Evolutionary conservation across 2,113 vertebrate genomes (phyloP).

Genomic region (Perca flavescens): DNA sequence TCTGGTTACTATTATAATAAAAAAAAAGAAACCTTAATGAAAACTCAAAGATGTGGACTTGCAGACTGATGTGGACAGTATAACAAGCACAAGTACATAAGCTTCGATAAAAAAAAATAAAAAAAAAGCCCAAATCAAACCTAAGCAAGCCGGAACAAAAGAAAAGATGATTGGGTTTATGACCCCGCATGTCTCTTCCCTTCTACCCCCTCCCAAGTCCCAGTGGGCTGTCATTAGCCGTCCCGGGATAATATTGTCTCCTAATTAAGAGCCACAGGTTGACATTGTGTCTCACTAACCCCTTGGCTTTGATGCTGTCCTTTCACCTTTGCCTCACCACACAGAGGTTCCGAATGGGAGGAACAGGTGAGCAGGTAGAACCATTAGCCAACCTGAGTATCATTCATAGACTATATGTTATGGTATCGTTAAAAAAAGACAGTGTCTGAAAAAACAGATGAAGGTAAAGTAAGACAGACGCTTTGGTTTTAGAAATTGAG

Average conservation of each 20-base stretch:
- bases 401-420: too few relatives aligned
- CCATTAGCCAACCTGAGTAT: slow-evolving; percentile 14
- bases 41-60: background rate
- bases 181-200: background rate
- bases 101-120: background rate
- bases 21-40: background rate
- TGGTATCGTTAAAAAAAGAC: background rate
- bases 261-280: slow-evolving; percentile 66
- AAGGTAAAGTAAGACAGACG: background rate
- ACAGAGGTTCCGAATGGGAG: slow-evolving; percentile 61
- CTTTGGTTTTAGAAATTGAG: background rate
- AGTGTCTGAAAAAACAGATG: background rate
- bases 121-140: background rate
- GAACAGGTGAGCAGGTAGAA: slow-evolving; percentile 63
- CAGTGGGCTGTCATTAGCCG: slow-evolving; percentile 63
- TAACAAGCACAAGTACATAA: background rate
- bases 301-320: slow-evolving; percentile 64
- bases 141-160: background rate
- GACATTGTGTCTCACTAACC: slow-evolving; percentile 73
- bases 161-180: slow-evolving; percentile 11
- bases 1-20: background rate
- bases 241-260: slow-evolving; percentile 37
- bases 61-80: background rate
- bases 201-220: slow-evolving; percentile 15
- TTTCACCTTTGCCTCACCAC: slow-evolving; percentile 56